Evolutionary conservation across 2,113 vertebrate species (phyloP).

Genomic region (Chelonoidis abingdonii): DNA sequence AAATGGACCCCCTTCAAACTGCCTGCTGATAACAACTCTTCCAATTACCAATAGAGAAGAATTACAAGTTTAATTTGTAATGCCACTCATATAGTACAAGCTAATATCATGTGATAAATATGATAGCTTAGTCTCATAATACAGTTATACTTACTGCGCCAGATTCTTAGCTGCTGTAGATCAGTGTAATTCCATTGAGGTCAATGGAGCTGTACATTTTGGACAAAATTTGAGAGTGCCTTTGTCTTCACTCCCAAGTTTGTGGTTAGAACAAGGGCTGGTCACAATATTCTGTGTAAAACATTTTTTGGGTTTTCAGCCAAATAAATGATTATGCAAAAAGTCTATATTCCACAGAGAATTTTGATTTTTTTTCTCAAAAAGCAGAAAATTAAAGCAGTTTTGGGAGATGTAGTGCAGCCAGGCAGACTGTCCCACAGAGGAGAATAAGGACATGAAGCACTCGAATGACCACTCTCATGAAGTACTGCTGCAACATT

Average conservation of each 20-base stretch:
- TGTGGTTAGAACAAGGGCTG: neutral
- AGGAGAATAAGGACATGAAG: neutral
- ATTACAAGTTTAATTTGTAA: neutral
- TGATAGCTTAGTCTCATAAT: neutral
- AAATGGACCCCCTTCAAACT: neutral
- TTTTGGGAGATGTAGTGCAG: neutral
- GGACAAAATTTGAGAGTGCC: neutral
- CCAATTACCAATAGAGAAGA: neutral
- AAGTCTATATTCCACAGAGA: neutral
- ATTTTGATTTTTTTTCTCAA: neutral
- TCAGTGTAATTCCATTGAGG: neutral
- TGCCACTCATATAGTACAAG: accelerated
- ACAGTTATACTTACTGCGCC: neutral
- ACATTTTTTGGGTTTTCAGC: neutral
- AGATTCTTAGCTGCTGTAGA: neutral
- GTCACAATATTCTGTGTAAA: neutral
- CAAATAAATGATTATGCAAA: neutral
- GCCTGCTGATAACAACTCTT: neutral
- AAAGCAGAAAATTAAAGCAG: neutral
- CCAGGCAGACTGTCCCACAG: neutral
- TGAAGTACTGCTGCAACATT: neutral
- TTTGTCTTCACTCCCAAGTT: neutral
- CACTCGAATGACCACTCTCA: neutral
- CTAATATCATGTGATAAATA: neutral
- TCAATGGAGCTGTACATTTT: neutral